Evolutionary conservation across 2,113 vertebrate genomes (phyloP).

Genomic region (Vimba vimba): DNA sequence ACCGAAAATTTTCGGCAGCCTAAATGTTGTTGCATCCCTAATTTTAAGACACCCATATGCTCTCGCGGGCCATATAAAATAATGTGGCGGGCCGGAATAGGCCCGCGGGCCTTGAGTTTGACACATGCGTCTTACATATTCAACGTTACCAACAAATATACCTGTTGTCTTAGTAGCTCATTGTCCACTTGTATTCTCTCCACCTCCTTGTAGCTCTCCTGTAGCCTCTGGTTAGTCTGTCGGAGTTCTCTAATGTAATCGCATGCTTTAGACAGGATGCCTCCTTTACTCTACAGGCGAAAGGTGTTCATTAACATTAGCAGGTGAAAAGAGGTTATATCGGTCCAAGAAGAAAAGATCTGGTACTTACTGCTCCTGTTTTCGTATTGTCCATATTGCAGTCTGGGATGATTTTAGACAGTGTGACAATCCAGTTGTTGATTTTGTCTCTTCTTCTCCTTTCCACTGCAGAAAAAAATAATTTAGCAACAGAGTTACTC

Average conservation of each 20-base stretch:
- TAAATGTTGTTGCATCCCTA: too few species aligned
- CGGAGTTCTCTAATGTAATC: constrained; percentile 92
- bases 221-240: constrained; percentile 89
- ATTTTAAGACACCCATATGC: too few species aligned
- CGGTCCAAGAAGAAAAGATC: too few species aligned
- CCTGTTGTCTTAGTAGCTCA: constrained; percentile 88
- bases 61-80: too few species aligned
- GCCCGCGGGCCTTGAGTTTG: too few species aligned
- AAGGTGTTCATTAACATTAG: background rate
- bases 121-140: background rate
- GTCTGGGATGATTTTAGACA: constrained; percentile 93
- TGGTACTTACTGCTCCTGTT: constrained; percentile 77
- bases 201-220: constrained; percentile 88
- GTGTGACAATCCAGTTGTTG: constrained; percentile 92
- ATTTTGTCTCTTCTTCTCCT: constrained; percentile 91
- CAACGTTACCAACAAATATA: constrained; percentile 46
- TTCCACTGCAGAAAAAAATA: constrained; percentile 79
- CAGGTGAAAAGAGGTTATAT: background rate
- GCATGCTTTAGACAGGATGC: constrained; percentile 90
- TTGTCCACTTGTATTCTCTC: constrained; percentile 90
- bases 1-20: too few species aligned
- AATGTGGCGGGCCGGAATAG: too few species aligned
- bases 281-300: constrained; percentile 85
- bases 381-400: constrained; percentile 89
- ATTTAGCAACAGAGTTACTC: background rate